These are phyloP conservation scores for Colius striatus DNA, from an alignment of 2,113 vertebrate species.

Conservation along the genomic window DNA sequence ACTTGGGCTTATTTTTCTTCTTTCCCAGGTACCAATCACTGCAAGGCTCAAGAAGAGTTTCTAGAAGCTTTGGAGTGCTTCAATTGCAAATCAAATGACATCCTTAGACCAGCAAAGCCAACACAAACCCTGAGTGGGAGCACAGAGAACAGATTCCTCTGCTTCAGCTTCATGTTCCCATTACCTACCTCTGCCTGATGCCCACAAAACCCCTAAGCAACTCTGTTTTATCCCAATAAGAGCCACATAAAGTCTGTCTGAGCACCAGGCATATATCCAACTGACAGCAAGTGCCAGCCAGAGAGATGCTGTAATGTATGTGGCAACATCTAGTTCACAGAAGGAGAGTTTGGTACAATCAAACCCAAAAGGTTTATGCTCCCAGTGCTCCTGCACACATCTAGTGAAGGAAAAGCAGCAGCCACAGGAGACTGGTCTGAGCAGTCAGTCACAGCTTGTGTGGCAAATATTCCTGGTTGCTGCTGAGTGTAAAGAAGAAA, in stretches of 20 bases:
- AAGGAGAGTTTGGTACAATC: neutral
- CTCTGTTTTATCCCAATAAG: neutral
- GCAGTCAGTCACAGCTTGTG: neutral
- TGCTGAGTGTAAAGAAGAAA: neutral
- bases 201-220: neutral
- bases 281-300: neutral
- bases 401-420: neutral
- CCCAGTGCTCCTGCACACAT: rapidly evolving
- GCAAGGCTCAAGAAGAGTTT: neutral
- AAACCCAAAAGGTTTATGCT: neutral
- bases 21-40: neutral
- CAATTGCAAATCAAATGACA: neutral
- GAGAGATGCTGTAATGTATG: neutral
- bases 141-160: neutral
- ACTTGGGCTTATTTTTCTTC: too few relatives aligned
- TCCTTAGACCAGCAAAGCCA: neutral
- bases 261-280: neutral
- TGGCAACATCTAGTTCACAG: too few relatives aligned
- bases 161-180: rapidly evolving
- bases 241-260: neutral
- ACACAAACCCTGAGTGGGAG: rapidly evolving
- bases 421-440: rapidly evolving
- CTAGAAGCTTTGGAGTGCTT: neutral
- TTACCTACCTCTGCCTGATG: rapidly evolving
- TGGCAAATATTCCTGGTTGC: rapidly evolving